Conservation (phyloP, 53 echinoderm and acorn worm genomes). For the Holothuria scabra region DNA sequence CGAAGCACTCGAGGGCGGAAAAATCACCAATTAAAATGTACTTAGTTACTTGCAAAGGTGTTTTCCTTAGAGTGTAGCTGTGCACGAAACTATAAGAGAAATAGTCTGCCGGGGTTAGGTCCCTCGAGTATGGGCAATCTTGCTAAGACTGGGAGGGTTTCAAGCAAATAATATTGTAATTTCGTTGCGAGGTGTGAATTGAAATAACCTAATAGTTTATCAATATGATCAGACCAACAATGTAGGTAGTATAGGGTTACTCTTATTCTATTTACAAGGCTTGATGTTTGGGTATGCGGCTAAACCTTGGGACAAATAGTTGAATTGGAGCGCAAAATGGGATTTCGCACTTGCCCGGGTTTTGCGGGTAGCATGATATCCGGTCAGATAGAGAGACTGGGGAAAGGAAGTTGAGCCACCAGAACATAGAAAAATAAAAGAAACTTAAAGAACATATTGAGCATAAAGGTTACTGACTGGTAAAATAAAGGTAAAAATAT, state of each 20-base stretch:
- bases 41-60: conserved; percentile 46
- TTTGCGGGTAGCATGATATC: too few relatives aligned
- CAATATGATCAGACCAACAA: conserved; percentile 40
- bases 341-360: conserved; percentile 51
- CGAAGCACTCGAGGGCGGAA: conserved; percentile 43
- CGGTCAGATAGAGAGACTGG: too few relatives aligned
- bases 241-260: conserved; percentile 34
- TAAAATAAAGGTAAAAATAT: too few relatives aligned
- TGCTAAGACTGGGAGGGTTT: conserved; percentile 9
- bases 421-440: too few relatives aligned
- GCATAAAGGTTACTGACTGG: too few relatives aligned
- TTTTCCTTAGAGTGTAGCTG: conserved; percentile 1
- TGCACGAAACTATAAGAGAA: neutral
- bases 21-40: conserved; percentile 55
- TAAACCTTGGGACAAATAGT: conserved; percentile 41
- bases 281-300: conserved; percentile 40
- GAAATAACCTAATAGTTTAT: conserved; percentile 35
- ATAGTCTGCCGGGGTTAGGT: conserved; percentile 29
- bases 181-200: conserved; percentile 38
- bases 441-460: too few relatives aligned
- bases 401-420: too few relatives aligned
- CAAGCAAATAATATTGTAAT: conserved; percentile 45
- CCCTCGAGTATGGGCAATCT: conserved; percentile 31
- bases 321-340: conserved; percentile 50
- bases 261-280: neutral